Evolutionary conservation across 1,140 invertebrate genomes (phyloP).

Genomic region (Berghia stephanieae): DNA sequence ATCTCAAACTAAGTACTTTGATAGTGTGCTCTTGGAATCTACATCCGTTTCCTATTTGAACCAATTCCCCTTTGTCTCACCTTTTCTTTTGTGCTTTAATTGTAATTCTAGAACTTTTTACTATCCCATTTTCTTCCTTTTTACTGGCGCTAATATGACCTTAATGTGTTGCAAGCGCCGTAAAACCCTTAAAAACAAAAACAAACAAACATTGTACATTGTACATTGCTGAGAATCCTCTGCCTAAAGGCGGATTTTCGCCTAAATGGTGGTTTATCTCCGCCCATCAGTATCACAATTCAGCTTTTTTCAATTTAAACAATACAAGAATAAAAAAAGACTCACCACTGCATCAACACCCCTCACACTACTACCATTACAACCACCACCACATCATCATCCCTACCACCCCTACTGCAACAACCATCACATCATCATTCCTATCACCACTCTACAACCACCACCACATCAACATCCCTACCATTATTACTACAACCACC

Average conservation of each 20-base stretch:
- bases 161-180: too few species aligned
- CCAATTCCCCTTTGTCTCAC: too few species aligned
- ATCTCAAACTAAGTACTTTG: too few species aligned
- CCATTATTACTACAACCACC: background rate
- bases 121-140: too few species aligned
- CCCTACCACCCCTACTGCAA: background rate
- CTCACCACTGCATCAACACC: too few species aligned
- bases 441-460: background rate
- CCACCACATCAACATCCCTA: background rate
- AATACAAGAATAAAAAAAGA: too few species aligned
- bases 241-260: background rate
- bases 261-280: background rate
- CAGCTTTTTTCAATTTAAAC: background rate
- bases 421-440: background rate
- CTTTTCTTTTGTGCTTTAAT: too few species aligned
- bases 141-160: too few species aligned
- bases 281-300: background rate
- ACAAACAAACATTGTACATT: background rate
- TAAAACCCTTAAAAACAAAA: background rate
- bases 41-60: too few species aligned
- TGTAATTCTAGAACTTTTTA: too few species aligned
- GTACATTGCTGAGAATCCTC: background rate
- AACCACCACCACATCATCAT: conserved; percentile 10
- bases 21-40: too few species aligned
- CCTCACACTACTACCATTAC: background rate